Conservation (phyloP, 1,140 invertebrate species). For the Trichogramma pretiosum region DNA sequence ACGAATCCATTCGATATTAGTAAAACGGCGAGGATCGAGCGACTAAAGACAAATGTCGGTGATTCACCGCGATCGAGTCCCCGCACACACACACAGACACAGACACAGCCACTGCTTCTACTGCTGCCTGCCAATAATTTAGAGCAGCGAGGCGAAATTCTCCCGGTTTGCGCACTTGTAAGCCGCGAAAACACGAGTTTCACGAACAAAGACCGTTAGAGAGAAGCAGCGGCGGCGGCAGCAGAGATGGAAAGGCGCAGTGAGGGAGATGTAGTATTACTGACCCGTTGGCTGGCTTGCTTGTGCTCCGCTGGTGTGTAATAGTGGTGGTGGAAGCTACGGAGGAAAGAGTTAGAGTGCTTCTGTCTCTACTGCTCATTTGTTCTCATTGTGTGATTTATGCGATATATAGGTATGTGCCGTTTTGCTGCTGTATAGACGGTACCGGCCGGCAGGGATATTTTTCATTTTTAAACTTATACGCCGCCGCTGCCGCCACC, state of each 20-base stretch:
- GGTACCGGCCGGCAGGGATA: too few relatives aligned
- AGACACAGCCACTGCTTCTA: too few relatives aligned
- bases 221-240: background rate
- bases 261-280: too few relatives aligned
- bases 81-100: background rate
- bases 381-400: slow-evolving; percentile 12
- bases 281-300: background rate
- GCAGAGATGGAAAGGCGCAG: background rate
- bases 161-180: too few relatives aligned
- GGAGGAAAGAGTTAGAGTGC: too few relatives aligned
- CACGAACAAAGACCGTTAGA: slow-evolving; percentile 1
- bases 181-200: slow-evolving; percentile 7
- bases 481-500: too few relatives aligned
- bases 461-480: too few relatives aligned
- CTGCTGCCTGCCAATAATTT: slow-evolving; percentile 4
- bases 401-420: too few relatives aligned
- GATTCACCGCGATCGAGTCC: background rate
- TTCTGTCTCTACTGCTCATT: slow-evolving; percentile 9
- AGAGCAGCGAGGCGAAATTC: background rate
- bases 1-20: slow-evolving; percentile 1
- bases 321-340: too few relatives aligned
- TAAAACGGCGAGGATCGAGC: too few relatives aligned
- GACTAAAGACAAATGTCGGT: slow-evolving; percentile 8
- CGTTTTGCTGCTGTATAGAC: too few relatives aligned
- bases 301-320: slow-evolving; percentile 2